Conservation (phyloP, 2,797 vertebrate genomes). For the Tadarida brasiliensis region DNA sequence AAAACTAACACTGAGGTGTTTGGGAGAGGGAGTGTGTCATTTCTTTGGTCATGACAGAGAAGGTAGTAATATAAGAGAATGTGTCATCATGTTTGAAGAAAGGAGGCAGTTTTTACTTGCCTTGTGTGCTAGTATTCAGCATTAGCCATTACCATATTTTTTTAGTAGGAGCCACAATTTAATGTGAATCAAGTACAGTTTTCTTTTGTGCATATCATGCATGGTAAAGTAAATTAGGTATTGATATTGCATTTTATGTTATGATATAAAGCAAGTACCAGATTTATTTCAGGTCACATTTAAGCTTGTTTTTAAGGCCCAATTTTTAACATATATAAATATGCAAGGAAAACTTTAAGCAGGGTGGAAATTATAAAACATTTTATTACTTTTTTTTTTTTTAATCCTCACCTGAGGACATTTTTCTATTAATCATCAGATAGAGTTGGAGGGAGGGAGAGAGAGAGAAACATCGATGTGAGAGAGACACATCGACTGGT, state of each 20-base stretch:
- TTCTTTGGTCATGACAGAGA: slow-evolving; percentile 36
- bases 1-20: slow-evolving; percentile 50
- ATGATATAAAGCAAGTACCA: slow-evolving; percentile 9
- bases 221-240: not conserved
- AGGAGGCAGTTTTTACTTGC: slow-evolving; percentile 16
- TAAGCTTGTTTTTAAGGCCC: slow-evolving; percentile 1
- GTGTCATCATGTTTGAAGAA: slow-evolving; percentile 29
- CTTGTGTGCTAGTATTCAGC: not conserved
- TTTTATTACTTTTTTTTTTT: not conserved
- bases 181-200: not conserved
- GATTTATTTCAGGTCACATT: slow-evolving; percentile 52
- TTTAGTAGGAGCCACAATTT: not conserved
- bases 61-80: slow-evolving; percentile 6
- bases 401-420: too few relatives aligned
- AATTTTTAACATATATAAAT: slow-evolving; percentile 69
- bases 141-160: not conserved
- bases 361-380: not conserved
- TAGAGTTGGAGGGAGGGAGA: too few relatives aligned
- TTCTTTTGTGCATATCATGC: not conserved
- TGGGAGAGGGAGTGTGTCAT: not conserved
- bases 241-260: not conserved
- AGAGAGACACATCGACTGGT: too few relatives aligned
- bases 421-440: too few relatives aligned
- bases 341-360: slow-evolving; percentile 58
- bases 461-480: too few relatives aligned